Conservation (phyloP, 2,888 invertebrate genomes). For the Mesopsocus fuscifrons region DNA sequence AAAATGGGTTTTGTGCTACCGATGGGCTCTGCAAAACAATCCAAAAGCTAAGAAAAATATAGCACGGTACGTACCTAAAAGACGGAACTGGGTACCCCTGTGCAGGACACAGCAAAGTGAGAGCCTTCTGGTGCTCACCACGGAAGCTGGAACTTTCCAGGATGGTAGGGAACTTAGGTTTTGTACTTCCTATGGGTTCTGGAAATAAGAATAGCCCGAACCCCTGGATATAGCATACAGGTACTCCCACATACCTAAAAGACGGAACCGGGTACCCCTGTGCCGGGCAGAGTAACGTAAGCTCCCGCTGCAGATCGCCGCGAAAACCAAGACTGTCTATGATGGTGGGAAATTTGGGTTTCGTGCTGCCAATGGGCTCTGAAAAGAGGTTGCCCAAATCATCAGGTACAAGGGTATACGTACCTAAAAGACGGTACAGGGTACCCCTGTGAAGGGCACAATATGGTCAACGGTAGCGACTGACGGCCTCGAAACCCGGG, state of each 20-base stretch:
- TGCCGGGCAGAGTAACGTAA: constrained; percentile 39
- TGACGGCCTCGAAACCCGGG: too few species aligned
- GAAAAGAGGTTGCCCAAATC: constrained; percentile 28
- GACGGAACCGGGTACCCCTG: constrained; percentile 26
- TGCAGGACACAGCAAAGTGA: constrained; percentile 49
- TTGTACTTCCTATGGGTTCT: constrained; percentile 21
- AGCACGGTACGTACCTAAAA: constrained; percentile 47
- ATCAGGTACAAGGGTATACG: too few species aligned
- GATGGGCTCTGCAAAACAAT: constrained; percentile 30
- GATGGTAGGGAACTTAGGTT: constrained; percentile 18
- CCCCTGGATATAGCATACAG: neutral
- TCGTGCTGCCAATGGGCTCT: constrained; percentile 38
- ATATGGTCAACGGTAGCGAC: too few species aligned
- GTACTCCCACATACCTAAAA: constrained; percentile 1
- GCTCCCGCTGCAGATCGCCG: constrained; percentile 20
- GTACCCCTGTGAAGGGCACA: constrained; percentile 39
- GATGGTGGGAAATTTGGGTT: constrained; percentile 33
- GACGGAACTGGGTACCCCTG: constrained; percentile 56
- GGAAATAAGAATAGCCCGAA: constrained; percentile 8
- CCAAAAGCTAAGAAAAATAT: too few species aligned
- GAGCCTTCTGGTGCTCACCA: constrained; percentile 23
- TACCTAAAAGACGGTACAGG: constrained; percentile 34
- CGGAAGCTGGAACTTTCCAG: constrained; percentile 11
- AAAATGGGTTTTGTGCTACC: constrained; percentile 41
- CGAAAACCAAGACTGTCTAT: constrained; percentile 25